Conservation (phyloP, 1,140 invertebrate genomes). For the Dysdera silvatica region DNA sequence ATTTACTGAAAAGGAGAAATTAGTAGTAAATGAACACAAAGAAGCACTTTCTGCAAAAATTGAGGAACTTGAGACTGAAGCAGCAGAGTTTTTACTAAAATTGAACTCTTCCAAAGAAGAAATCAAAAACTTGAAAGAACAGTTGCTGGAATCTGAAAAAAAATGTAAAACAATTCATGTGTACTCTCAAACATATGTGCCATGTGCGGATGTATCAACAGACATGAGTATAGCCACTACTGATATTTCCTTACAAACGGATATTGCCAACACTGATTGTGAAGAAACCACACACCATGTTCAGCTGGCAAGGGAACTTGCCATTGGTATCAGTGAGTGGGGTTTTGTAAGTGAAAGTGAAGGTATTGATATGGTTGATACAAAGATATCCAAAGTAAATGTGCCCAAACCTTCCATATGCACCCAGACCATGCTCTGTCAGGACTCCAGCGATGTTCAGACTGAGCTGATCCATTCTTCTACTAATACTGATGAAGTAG, state of each 20-base stretch:
- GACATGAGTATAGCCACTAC: too few species aligned
- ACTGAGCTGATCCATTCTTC: not conserved
- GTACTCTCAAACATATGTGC: too few species aligned
- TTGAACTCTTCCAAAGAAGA: not conserved
- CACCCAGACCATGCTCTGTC: not conserved
- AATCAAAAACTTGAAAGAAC: not conserved
- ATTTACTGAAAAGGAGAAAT: not conserved
- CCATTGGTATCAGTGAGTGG: too few species aligned
- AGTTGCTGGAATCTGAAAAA: not conserved
- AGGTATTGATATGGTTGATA: too few species aligned
- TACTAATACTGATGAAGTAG: not conserved
- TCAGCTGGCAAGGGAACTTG: too few species aligned
- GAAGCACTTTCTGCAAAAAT: not conserved
- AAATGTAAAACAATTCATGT: not conserved
- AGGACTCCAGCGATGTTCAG: not conserved
- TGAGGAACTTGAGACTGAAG: not conserved
- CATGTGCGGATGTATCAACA: too few species aligned
- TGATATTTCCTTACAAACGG: too few species aligned
- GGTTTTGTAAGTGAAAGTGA: too few species aligned
- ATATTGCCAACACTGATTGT: too few species aligned
- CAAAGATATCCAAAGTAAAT: too few species aligned
- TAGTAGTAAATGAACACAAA: not conserved
- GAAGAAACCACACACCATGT: too few species aligned
- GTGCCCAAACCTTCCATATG: not conserved
- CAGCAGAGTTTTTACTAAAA: not conserved